Evolutionary conservation across 1,140 invertebrate genomes (phyloP), one percentile per base, ranked within the genome.

Genomic region (Phymastichus coffea): DNA sequence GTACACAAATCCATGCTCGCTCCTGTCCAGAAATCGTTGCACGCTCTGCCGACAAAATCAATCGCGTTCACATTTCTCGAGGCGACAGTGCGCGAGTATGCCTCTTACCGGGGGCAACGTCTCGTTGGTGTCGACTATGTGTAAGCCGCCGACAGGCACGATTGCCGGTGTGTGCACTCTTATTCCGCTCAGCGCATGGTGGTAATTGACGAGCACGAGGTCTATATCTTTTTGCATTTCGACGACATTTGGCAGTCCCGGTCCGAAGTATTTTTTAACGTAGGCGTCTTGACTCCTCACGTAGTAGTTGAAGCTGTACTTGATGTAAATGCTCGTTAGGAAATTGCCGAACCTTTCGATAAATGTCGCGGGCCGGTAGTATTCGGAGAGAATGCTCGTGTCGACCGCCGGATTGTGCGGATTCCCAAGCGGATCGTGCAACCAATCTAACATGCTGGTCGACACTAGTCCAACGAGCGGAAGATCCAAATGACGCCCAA

Each of bases 1-100:
- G 59, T 87, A 87, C 40, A 92, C 81, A 7, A 88, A 85, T 2
- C 89, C 88, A 61, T 88, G 71, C 59, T 83, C 75, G 23, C 87
- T 84, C 61, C 82, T 84, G 61, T 89, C 85, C 23, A 89, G 71
- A 71, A 86, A 86, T 56, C 85, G 82, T 66, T 86, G 78, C 6
- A 90, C 66, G 44, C 87, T 84, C 85, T 88, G 10, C n/a, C n/a
- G n/a, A n/a, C n/a, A n/a, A n/a, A n/a, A n/a, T n/a, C n/a, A n/a
- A n/a, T n/a, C n/a, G n/a, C n/a, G n/a, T n/a, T n/a, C n/a, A n/a
- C n/a, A n/a, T n/a, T n/a, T n/a, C n/a, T n/a, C n/a, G n/a, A n/a
- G n/a, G n/a, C n/a, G n/a, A n/a, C n/a, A n/a, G n/a, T n/a, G n/a
- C n/a, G n/a, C n/a, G n/a, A n/a, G n/a, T n/a, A n/a, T n/a, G n/a